Percentiles rank a stretch among this genome's conserved stretches.
Conservation (phyloP, 2,113 vertebrate genomes). For the Haplotaxodon microlepis region DNA sequence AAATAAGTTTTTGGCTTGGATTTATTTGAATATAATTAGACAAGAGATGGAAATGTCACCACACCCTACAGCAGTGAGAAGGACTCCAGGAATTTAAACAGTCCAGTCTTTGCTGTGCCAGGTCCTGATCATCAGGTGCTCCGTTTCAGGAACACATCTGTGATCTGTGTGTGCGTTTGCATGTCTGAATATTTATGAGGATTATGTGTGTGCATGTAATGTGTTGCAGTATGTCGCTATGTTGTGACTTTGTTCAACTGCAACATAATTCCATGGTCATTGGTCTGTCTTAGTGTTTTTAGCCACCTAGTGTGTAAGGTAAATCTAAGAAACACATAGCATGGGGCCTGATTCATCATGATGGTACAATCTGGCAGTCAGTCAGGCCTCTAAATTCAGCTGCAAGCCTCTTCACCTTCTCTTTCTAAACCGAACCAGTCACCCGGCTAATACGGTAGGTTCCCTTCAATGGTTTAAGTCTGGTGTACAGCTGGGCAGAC, state of each 20-base stretch:
- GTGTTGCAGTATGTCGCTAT: not conserved
- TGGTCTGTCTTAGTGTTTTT: not conserved
- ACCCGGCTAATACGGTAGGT: constrained; percentile 38
- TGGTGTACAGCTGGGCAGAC: constrained; percentile 26
- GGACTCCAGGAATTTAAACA: constrained; percentile 12
- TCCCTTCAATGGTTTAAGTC: constrained; percentile 11
- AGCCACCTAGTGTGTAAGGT: not conserved
- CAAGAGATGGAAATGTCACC: constrained; percentile 9
- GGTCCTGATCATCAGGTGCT: constrained; percentile 54
- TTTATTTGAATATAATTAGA: constrained; percentile 14
- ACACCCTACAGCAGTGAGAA: not conserved
- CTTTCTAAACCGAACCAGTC: constrained; percentile 13
- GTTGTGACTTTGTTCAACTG: not conserved
- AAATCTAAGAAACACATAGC: not conserved
- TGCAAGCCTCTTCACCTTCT: not conserved
- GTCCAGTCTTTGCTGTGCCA: constrained; percentile 16
- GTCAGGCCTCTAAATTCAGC: not conserved
- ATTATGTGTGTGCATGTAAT: not conserved
- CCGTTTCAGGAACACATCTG: constrained; percentile 7
- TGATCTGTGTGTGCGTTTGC: not conserved
- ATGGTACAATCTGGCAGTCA: not conserved
- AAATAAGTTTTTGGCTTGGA: constrained; percentile 14
- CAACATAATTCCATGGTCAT: not conserved
- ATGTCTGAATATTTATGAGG: not conserved
- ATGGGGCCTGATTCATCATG: not conserved